Conservation (phyloP, 2,888 invertebrate species). For the Synergus gifuensis region DNA sequence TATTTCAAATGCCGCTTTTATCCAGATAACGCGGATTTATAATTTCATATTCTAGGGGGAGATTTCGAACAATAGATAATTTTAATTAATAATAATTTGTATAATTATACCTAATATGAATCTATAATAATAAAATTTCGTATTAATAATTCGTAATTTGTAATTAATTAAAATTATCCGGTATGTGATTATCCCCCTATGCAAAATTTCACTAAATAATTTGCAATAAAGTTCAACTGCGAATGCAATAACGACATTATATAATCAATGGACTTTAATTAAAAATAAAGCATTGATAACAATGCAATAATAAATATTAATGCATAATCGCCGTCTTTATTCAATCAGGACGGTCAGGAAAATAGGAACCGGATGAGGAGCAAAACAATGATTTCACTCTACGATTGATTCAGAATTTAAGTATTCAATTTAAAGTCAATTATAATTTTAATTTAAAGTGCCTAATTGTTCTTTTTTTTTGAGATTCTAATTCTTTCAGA, state of each 20-base stretch:
- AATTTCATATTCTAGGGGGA: not conserved
- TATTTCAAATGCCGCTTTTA: not conserved
- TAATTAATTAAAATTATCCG: conserved; percentile 4
- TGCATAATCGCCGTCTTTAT: conserved; percentile 13
- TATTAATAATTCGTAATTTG: not conserved
- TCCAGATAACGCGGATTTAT: not conserved
- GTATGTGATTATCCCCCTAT: not conserved
- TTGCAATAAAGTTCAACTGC: conserved; percentile 8
- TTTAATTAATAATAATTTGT: not conserved
- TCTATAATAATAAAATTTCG: not conserved
- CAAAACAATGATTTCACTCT: conserved; percentile 6
- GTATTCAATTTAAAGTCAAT: not conserved
- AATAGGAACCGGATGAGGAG: conserved; percentile 12
- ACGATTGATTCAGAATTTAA: not conserved
- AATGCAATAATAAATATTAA: conserved; percentile 17
- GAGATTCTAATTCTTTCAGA: not conserved
- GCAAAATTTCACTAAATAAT: conserved; percentile 3
- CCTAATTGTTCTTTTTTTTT: not conserved
- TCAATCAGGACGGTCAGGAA: conserved; percentile 33
- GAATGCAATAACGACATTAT: conserved; percentile 16
- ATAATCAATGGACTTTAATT: conserved; percentile 7
- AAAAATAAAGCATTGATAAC: conserved; percentile 23
- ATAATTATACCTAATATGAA: not conserved
- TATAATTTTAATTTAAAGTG: not conserved
- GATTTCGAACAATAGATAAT: not conserved